A percentile compares a stretch with the other conserved stretches of the same genome.
Evolutionary conservation across 2,888 invertebrate genomes (phyloP).

Genomic region (Isotomurus palustris): DNA sequence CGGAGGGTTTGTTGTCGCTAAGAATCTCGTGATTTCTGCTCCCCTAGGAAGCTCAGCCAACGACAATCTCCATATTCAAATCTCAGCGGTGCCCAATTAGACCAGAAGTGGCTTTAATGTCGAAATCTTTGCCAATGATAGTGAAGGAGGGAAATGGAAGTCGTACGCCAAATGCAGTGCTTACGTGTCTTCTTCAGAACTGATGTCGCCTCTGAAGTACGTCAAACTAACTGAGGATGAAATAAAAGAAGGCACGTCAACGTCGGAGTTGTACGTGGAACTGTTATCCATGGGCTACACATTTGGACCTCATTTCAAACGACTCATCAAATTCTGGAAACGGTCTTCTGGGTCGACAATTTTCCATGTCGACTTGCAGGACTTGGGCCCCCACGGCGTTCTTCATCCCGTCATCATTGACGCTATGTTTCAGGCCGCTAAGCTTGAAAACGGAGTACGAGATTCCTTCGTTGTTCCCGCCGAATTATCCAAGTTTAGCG

Average conservation of each 20-base stretch:
- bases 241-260: background rate
- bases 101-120: too few relatives aligned
- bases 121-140: conserved; percentile 14
- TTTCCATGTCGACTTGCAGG: conserved; percentile 15
- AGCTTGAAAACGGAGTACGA: too few relatives aligned
- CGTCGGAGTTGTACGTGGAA: conserved; percentile 6
- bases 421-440: conserved; percentile 30
- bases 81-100: conserved; percentile 11
- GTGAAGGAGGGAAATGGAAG: conserved; percentile 28
- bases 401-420: conserved; percentile 35
- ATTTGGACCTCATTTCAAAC: conserved; percentile 30
- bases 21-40: conserved; percentile 30
- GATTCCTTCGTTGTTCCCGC: too few relatives aligned
- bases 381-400: conserved; percentile 20
- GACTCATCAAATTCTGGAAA: conserved; percentile 22
- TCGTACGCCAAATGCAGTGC: conserved; percentile 29
- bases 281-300: conserved; percentile 14
- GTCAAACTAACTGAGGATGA: background rate
- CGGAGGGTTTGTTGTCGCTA: conserved; percentile 13
- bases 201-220: background rate
- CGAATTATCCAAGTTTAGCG: too few relatives aligned
- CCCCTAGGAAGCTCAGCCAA: conserved; percentile 24
- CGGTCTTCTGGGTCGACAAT: conserved; percentile 20
- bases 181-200: too few relatives aligned
- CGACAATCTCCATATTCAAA: conserved; percentile 28